Evolutionary conservation across 2,113 vertebrate genomes (phyloP), one percentile per base, ranked within the genome.

Genomic region (Muscicapa adusta): DNA sequence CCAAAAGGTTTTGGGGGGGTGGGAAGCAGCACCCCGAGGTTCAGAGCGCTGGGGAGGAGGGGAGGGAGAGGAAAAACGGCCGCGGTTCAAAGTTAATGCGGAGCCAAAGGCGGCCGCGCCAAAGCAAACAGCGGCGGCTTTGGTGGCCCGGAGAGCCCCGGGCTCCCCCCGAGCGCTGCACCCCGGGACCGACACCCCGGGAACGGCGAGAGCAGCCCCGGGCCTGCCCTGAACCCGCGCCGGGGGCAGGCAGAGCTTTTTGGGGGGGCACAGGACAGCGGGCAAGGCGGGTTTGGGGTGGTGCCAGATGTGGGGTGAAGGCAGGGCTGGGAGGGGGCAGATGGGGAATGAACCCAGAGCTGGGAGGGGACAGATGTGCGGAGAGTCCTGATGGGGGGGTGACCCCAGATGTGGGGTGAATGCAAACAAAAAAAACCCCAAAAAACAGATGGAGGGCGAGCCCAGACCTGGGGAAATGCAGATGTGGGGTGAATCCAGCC

Each of bases 1-100:
- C 51, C 31, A 5, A 38, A 4, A 0, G 17, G 5, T 6, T 12
- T 4, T 33, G 36, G 18, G 38, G 17, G n/a, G 29, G 4, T 5
- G 63, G 29, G 31, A 1, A 22, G 54, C 34, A 3, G 33, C 48
- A 4, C 15, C 18, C 20, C 5, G 3, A 18, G 57, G 28, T 9
- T 2, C 14, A 0, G 29, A 19, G 34, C 14, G 26, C 57, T 0
- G 6, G 36, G 0, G 25, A 24, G 38, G 66, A 20, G 10, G 38
- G 24, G 34, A 26, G 60, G 40, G 66, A 3, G 73, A 65, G 43
- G 87, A 26, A 12, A 76, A 91, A 40, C 17, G 7, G 2, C 40
- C 3, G 8, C 3, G 29, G 95, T 61, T 88, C 36, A 93, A 96
- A 89, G 94, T 89, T 83, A 78, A 73, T 6, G 3, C 0, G 38